Evolutionary conservation across 2,797 vertebrate species (phyloP).

Genomic region (Sardinella longiceps): DNA sequence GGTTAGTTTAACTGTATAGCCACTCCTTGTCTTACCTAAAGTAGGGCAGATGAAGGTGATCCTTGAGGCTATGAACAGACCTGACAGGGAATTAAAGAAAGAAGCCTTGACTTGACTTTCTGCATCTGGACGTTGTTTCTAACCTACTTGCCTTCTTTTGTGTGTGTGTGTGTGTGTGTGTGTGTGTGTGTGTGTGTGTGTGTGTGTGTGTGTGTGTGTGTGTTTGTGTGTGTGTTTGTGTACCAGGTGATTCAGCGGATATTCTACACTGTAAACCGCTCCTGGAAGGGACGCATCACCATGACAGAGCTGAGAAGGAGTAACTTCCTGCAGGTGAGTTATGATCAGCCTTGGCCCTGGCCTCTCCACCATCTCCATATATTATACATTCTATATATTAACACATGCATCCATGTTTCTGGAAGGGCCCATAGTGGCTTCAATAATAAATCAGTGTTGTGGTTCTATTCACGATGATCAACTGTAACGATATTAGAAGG

Average conservation of each 20-base stretch:
- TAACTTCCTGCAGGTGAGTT: constrained; percentile 93
- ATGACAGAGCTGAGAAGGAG: constrained; percentile 93
- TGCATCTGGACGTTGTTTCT: not conserved
- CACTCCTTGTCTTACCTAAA: not conserved
- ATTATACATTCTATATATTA: no score
- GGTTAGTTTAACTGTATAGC: not conserved
- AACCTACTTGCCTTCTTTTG: no score
- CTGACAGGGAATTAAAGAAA: not conserved
- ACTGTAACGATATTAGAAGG: no score
- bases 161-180: no score
- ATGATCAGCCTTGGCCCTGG: constrained; percentile 29
- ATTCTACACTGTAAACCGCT: constrained; percentile 98
- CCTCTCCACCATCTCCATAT: not conserved
- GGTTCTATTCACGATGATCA: no score
- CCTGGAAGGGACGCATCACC: constrained; percentile 94
- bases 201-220: not conserved
- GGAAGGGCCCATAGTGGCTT: not conserved
- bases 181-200: constrained; percentile 5
- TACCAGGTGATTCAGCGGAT: constrained; percentile 96
- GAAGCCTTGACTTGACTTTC: not conserved
- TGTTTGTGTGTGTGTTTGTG: not conserved
- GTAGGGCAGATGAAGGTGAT: not conserved
- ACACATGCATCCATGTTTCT: not conserved
- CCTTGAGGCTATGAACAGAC: not conserved
- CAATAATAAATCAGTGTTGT: not conserved